Base-by-base conservation (phyloP, 2,113 vertebrate genomes). In the Zonotrichia leucophrys region DNA sequence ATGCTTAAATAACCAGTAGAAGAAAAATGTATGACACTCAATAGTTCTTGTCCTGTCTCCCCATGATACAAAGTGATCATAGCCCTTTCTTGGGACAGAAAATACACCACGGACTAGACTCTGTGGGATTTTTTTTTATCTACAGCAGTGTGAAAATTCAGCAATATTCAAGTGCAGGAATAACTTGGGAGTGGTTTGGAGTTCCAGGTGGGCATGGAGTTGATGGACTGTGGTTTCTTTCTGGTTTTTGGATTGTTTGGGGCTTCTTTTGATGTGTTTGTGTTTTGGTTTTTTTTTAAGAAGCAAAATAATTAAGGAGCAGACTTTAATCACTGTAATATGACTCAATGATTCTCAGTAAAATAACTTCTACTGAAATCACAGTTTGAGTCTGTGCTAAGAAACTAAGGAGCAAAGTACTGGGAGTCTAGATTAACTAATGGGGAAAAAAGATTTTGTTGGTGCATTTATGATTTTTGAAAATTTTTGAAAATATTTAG, bases 21-120 rank as follows among this genome's bases (percentile, higher is more conserved):
- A 23, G 39, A 55, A 67, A 92, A 55, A 20, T 22, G 5, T 41
- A 3, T 49, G 55, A 44, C 46, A 44, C 16, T 69, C 69, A 22
- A 30, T 76, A 56, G 33, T 79, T 87, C 44, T 27, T 35, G 14
- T 55, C 20, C 9, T 12, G 3, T 72, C 53, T 82, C 4, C 11
- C 92, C 0, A 0, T 27, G 12, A 33, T 69, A 47, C 13, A 21
- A 63, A 23, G 55, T 70, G 19, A 58, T 44, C 1, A 4, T 42
- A 68, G 53, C 9, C 12, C 7, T 50, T 68, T 60, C 16, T 28
- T 55, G 53, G 9, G 62, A 52, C 37, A 72, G 35, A n/a, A 75
- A 82, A 72, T 4, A 33, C 5, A 46, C 11, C 68, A 39, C 1
- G 16, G 35, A 37, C 10, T 41, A 46, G 39, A 15, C 24, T 39